These are phyloP conservation scores for Tachina lurida DNA, from an alignment of 2,888 invertebrate species.

Conservation along the genomic window DNA sequence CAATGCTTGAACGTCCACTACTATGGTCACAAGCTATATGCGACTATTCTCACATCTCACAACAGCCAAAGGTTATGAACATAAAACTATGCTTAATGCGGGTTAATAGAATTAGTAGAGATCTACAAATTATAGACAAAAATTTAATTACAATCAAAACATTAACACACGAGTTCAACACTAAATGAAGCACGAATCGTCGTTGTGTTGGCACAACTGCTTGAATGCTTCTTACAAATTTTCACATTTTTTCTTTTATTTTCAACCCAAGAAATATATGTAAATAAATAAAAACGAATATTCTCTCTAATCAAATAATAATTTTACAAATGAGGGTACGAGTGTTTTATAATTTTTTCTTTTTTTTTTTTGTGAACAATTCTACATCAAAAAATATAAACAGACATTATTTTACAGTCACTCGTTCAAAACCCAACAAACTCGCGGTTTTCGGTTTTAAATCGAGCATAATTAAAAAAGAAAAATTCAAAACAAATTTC, in stretches of 20 bases:
- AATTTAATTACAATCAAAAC: slow-evolving; percentile 67
- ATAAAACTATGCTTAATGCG: slow-evolving; percentile 45
- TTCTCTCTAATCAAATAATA: slow-evolving; percentile 67
- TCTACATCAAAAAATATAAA: background rate
- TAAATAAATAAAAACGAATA: slow-evolving; percentile 18
- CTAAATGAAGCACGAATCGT: background rate
- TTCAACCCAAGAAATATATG: slow-evolving; percentile 5
- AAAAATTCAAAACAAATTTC: no score
- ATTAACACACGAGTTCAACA: slow-evolving; percentile 61
- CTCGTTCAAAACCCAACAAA: background rate
- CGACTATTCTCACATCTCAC: background rate
- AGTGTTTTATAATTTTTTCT: background rate
- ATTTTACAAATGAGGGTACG: slow-evolving; percentile 69
- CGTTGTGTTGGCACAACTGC: background rate
- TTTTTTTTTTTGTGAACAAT: slow-evolving; percentile 24
- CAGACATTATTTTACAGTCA: background rate
- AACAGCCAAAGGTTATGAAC: slow-evolving; percentile 49
- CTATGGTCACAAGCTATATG: slow-evolving; percentile 40
- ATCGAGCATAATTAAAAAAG: no score
- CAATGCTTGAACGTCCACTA: slow-evolving; percentile 61
- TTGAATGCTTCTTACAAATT: slow-evolving; percentile 9
- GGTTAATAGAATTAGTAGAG: slow-evolving; percentile 59
- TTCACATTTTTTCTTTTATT: slow-evolving; percentile 21
- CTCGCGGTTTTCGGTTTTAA: background rate
- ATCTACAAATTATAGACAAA: slow-evolving; percentile 59